Percentiles rank a stretch among this genome's conserved stretches.
Evolutionary conservation across 2,113 vertebrate species (phyloP).

Genomic region (Nesogale talazaci): DNA sequence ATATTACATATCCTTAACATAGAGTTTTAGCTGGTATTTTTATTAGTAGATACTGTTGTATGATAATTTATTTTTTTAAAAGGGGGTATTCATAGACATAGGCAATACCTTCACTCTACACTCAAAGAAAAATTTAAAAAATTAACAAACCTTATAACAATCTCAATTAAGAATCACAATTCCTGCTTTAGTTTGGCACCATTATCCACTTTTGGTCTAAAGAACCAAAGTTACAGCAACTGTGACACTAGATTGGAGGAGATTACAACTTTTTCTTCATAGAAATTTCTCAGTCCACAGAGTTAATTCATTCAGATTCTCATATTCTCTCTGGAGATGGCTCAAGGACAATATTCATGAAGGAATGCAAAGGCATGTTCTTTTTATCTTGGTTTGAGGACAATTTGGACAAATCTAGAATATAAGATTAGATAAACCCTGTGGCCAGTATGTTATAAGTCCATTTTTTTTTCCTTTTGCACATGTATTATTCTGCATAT

Average conservation of each 20-base stretch:
- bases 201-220: neutral
- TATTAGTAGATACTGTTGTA: neutral
- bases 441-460: neutral
- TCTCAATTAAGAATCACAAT: neutral
- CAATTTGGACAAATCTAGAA: neutral
- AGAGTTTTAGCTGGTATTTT: neutral
- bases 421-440: fast-evolving
- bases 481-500: neutral
- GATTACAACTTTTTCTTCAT: neutral
- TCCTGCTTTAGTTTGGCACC: neutral
- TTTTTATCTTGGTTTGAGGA: neutral
- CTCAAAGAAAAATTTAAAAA: neutral
- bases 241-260: neutral
- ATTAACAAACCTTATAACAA: neutral
- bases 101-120: neutral
- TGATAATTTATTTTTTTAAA: neutral
- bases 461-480: neutral
- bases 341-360: neutral
- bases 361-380: neutral
- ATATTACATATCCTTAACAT: too few species aligned
- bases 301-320: neutral
- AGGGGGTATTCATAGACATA: neutral
- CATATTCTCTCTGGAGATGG: fast-evolving
- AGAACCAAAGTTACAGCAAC: neutral
- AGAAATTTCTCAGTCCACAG: neutral